Evolutionary conservation across 1,140 invertebrate species (phyloP), one percentile per base, ranked within the genome.

Genomic region (Halictus rubicundus): DNA sequence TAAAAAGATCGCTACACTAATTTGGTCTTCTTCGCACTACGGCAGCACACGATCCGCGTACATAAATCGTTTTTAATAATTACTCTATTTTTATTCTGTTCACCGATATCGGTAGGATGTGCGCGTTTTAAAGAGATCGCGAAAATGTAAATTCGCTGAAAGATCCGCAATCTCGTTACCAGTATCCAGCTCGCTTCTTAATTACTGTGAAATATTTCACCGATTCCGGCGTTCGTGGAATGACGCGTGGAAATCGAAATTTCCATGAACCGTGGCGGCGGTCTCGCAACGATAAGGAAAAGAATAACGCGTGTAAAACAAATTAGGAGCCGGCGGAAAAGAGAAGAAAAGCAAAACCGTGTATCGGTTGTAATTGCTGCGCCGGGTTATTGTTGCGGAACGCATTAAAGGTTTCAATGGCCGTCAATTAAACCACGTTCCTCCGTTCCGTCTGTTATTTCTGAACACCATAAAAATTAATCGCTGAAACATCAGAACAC

Each of bases 391-490:
- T 27, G 73, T 68, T 23, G 25, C 63, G 46, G n/a, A 39, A 42
- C 23, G 21, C 37, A 49, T 25, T n/a, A 21, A 10, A 1, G 59
- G 46, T 27, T 64, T 37, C 60, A 19, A 37, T n/a, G 16, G 21
- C 21, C 12, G 7, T 54, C 42, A 37, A 60, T 69, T 60, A 77
- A 77, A 70, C 2, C 46, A 27, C 46, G 63, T 52, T 75, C 32
- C 46, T 54, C 25, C 19, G 23, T 49, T 27, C 23, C 27, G 16
- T 10, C 3, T 0, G 59, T 23, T 42, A 39, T 63, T 71, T 46
- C 19, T 52, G 42, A 57, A 61, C 39, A 25, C 42, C n/a, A 27
- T 78, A 78, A 78, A 78, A 78, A 78, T 71, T 78, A 78, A 78
- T 78, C 63, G 70, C 76, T 60, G 76, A 78, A 64, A 78, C 76